These are phyloP conservation scores for Zeugodacus cucurbitae DNA, from an alignment of 1,140 invertebrate species.

Conservation along the genomic window DNA sequence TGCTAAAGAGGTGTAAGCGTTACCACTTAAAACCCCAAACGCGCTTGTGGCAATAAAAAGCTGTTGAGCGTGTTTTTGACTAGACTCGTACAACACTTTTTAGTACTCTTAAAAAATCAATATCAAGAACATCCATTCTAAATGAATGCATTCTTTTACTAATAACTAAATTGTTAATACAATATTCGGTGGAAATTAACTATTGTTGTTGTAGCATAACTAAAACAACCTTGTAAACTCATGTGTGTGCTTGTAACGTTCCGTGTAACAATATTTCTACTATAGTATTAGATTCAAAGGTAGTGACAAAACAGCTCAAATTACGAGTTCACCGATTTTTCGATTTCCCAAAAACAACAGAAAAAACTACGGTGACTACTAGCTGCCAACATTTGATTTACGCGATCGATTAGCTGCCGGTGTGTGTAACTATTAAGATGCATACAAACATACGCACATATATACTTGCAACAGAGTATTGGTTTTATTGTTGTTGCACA, in stretches of 20 bases:
- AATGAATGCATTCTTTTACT: too few species aligned
- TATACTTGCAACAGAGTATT: not conserved
- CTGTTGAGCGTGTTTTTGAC: too few species aligned
- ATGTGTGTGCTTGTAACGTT: not conserved
- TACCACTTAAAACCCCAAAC: too few species aligned
- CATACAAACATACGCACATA: not conserved
- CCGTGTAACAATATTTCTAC: not conserved
- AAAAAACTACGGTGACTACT: not conserved
- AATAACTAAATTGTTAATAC: too few species aligned
- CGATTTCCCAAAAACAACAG: not conserved
- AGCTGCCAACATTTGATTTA: conserved; percentile 38
- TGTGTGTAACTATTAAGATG: not conserved
- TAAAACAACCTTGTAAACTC: too few species aligned
- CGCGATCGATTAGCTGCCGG: not conserved
- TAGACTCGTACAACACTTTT: too few species aligned
- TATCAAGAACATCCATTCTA: too few species aligned
- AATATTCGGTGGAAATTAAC: too few species aligned
- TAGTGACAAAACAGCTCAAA: not conserved
- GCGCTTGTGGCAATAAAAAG: too few species aligned
- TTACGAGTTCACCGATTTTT: not conserved
- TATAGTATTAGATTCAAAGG: not conserved
- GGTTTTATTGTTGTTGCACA: not conserved
- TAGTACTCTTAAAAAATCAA: too few species aligned
- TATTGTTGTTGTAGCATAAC: too few species aligned
- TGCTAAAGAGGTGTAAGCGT: too few species aligned